Percentiles rank a stretch among this genome's conserved stretches.
These are phyloP conservation scores for Chloroceryle aenea DNA, from an alignment of 2,113 vertebrate species.

Conservation along the genomic window DNA sequence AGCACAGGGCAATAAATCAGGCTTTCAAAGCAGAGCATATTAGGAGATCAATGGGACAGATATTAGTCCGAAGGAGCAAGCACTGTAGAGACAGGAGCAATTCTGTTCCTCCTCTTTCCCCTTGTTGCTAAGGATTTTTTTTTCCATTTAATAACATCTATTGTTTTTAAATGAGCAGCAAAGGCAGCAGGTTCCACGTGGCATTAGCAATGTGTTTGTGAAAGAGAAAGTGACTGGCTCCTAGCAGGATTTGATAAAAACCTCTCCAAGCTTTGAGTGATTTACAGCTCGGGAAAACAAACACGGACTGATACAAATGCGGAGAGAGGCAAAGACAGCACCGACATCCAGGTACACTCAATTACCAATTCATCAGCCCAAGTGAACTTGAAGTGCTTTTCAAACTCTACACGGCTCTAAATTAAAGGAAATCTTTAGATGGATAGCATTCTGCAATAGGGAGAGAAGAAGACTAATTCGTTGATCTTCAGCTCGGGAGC, in stretches of 20 bases:
- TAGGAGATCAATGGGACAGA: constrained; percentile 49
- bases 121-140: neutral
- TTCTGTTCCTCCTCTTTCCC: neutral
- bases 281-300: constrained; percentile 68
- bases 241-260: constrained; percentile 68
- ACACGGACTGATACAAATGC: constrained; percentile 63
- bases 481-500: neutral
- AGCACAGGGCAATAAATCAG: constrained; percentile 2
- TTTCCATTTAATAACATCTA: constrained; percentile 27
- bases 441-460: neutral
- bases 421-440: constrained; percentile 62
- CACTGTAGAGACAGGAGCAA: neutral
- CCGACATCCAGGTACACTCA: constrained; percentile 54
- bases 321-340: constrained; percentile 26
- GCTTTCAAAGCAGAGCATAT: neutral
- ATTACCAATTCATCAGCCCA: constrained; percentile 72
- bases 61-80: constrained; percentile 13
- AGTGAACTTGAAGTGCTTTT: constrained; percentile 69
- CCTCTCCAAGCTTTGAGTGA: constrained; percentile 64
- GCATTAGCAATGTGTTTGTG: constrained; percentile 57
- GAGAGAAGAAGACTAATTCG: constrained; percentile 18
- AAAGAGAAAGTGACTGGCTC: constrained; percentile 29
- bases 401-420: constrained; percentile 60
- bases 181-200: constrained; percentile 25
- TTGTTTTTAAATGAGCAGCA: constrained; percentile 61